phyloP scores from a whole-genome alignment of 2,888 invertebrate species.

The Polietes domitor region DNA sequence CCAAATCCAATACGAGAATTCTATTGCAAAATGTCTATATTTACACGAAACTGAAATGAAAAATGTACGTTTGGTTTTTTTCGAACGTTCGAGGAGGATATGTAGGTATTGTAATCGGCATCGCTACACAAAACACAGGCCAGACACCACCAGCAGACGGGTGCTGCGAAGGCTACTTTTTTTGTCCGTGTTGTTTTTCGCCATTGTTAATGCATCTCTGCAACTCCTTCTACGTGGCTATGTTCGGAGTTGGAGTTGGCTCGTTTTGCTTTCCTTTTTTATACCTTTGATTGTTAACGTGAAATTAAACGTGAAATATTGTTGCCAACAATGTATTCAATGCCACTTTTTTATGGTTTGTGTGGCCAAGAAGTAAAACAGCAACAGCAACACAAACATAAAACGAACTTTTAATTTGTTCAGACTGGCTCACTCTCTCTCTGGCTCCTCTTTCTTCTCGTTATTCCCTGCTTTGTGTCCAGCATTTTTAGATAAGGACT shows the following conservation, averaged over 20 bases:
- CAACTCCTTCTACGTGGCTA: too few relatives aligned
- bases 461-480: background rate
- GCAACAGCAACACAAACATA: slow-evolving; percentile 56
- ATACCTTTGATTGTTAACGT: slow-evolving; percentile 67
- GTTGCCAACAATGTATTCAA: slow-evolving; percentile 64
- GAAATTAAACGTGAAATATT: slow-evolving; percentile 71
- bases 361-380: slow-evolving; percentile 21
- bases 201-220: slow-evolving; percentile 25
- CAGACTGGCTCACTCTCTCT: slow-evolving; percentile 37
- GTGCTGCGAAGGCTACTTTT: slow-evolving; percentile 13
- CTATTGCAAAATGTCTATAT: slow-evolving; percentile 59
- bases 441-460: background rate
- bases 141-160: slow-evolving; percentile 22
- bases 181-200: slow-evolving; percentile 12
- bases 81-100: too few relatives aligned
- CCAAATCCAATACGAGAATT: slow-evolving; percentile 46
- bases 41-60: slow-evolving; percentile 54
- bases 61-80: slow-evolving; percentile 36
- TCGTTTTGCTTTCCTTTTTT: slow-evolving; percentile 44
- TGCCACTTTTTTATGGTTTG: slow-evolving; percentile 54
- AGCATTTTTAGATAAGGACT: slow-evolving; percentile 4
- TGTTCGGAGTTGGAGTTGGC: slow-evolving; percentile 6
- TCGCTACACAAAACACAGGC: slow-evolving; percentile 18
- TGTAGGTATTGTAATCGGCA: slow-evolving; percentile 52
- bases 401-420: slow-evolving; percentile 65